These are phyloP conservation scores for Polylopha cassiicola DNA, from an alignment of 2,888 invertebrate species.

Conservation along the genomic window DNA sequence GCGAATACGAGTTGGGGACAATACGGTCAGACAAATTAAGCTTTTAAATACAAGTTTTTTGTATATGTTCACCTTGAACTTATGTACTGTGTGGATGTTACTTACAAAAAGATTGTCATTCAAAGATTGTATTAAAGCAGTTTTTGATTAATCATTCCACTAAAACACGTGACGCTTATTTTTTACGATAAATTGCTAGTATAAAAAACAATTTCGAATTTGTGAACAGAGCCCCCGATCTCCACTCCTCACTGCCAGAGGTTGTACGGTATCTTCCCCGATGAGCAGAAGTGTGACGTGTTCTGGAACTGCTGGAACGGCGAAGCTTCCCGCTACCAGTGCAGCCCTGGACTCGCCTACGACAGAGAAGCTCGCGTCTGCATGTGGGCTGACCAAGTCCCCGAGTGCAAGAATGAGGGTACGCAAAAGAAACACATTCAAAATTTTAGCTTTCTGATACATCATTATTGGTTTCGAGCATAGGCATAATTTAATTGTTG, in stretches of 20 bases:
- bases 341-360: slow-evolving; percentile 95
- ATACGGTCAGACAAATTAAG: slow-evolving; percentile 20
- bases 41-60: slow-evolving; percentile 6
- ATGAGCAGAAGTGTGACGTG: slow-evolving; percentile 91
- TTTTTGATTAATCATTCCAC: too few species aligned
- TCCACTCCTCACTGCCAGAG: slow-evolving; percentile 89
- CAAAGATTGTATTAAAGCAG: too few species aligned
- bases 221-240: slow-evolving; percentile 85
- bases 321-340: slow-evolving; percentile 94
- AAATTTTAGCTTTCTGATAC: slow-evolving; percentile 42
- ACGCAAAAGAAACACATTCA: slow-evolving; percentile 43
- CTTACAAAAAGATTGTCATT: too few species aligned
- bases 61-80: slow-evolving; percentile 10
- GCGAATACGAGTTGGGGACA: slow-evolving; percentile 30
- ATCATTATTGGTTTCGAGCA: not conserved
- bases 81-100: too few species aligned
- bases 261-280: slow-evolving; percentile 94
- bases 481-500: slow-evolving; percentile 52
- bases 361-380: slow-evolving; percentile 95
- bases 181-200: too few species aligned
- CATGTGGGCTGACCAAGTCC: slow-evolving; percentile 98
- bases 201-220: slow-evolving; percentile 10
- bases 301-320: slow-evolving; percentile 99
- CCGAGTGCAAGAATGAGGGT: slow-evolving; percentile 94
- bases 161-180: too few species aligned